Conservation (phyloP, 2,113 vertebrate species). For the Thalassarche chlororhynchos region DNA sequence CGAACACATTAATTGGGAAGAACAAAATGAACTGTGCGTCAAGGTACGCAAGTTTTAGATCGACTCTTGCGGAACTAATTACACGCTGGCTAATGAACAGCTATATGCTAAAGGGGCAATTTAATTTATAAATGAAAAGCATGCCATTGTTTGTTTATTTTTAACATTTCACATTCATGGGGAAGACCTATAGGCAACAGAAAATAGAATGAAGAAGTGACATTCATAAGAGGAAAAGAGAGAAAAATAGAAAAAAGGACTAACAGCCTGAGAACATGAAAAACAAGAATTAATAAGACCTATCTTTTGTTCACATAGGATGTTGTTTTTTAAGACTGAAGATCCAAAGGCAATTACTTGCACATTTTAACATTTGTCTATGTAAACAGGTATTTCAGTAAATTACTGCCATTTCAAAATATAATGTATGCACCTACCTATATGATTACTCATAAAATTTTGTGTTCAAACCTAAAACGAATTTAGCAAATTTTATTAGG, state of each 20-base stretch:
- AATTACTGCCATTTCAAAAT: neutral
- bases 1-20: neutral
- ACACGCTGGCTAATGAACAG: neutral
- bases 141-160: neutral
- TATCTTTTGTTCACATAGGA: neutral
- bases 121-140: neutral
- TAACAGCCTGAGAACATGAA: neutral
- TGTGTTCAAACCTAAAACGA: neutral
- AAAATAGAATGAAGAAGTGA: neutral
- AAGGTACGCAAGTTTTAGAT: neutral
- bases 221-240: neutral
- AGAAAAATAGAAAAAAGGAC: neutral
- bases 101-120: neutral
- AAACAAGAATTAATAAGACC: neutral
- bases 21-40: neutral
- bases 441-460: neutral
- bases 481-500: neutral
- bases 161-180: neutral
- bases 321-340: neutral
- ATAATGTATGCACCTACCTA: neutral
- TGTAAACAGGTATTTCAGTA: neutral
- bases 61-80: neutral
- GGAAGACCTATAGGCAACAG: neutral
- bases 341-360: neutral
- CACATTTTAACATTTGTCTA: neutral